phyloP scores from a whole-genome alignment of 2,113 vertebrate species.

The Chroicocephalus ridibundus region DNA sequence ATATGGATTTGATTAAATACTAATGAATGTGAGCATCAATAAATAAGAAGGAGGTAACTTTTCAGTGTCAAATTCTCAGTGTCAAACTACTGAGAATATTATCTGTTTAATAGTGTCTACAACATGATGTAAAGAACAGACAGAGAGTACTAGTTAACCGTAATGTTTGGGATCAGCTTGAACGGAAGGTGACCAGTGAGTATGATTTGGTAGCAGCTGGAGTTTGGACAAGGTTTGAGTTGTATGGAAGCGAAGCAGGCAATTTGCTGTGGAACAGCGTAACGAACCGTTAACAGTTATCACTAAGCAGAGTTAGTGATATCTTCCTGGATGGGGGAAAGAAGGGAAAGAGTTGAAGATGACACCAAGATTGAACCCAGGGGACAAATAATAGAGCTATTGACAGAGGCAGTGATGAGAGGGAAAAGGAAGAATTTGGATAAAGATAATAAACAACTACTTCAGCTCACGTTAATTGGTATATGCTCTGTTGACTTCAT shows the following conservation, averaged over 20 bases:
- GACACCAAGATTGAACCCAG: background rate
- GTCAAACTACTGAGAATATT: background rate
- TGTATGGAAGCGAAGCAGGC: background rate
- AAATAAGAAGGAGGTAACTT: background rate
- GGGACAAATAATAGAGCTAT: background rate
- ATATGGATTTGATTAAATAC: background rate
- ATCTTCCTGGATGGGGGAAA: background rate
- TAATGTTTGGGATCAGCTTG: background rate
- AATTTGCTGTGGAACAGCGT: background rate
- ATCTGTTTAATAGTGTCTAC: background rate
- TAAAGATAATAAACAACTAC: background rate
- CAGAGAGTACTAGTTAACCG: background rate
- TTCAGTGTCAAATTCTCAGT: too few species aligned
- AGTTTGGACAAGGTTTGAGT: background rate
- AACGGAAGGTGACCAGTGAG: background rate
- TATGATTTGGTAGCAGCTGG: background rate
- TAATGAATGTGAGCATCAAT: background rate
- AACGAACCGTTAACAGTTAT: background rate
- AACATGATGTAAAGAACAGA: background rate
- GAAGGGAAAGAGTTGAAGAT: background rate
- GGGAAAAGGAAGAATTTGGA: background rate
- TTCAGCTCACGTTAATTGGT: background rate
- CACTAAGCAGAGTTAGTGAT: background rate
- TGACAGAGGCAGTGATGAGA: background rate
- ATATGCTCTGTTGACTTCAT: background rate